Conservation (phyloP, 2,888 invertebrate genomes). For the Rambutsinella grinnellia region DNA sequence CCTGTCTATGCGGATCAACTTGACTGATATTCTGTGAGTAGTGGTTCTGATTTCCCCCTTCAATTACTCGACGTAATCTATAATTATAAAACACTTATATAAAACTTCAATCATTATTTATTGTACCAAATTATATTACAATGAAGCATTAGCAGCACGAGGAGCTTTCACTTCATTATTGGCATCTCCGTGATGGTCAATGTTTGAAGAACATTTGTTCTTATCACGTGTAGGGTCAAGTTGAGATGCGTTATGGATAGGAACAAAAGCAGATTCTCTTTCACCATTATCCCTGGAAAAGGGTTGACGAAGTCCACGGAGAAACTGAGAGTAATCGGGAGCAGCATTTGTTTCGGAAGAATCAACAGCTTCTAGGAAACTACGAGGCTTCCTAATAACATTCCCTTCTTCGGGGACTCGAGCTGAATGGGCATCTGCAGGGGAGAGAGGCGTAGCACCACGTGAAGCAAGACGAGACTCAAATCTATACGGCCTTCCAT, state of each 20-base stretch:
- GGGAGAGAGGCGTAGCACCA: slow-evolving; percentile 35
- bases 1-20: slow-evolving; percentile 22
- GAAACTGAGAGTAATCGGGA: slow-evolving; percentile 39
- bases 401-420: slow-evolving; percentile 16
- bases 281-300: slow-evolving; percentile 33
- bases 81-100: neutral
- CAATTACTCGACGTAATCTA: slow-evolving; percentile 35
- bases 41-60: slow-evolving; percentile 26
- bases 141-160: slow-evolving; percentile 11
- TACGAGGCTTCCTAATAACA: slow-evolving; percentile 34
- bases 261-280: slow-evolving; percentile 46
- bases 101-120: neutral
- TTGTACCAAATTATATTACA: slow-evolving; percentile 15
- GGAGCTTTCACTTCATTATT: slow-evolving; percentile 31
- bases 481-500: slow-evolving; percentile 23
- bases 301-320: slow-evolving; percentile 30
- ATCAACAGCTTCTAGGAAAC: slow-evolving; percentile 31
- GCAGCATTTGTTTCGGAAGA: slow-evolving; percentile 7
- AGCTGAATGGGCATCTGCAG: neutral
- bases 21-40: slow-evolving; percentile 11
- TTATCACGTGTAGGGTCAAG: slow-evolving; percentile 30
- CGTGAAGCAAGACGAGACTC: slow-evolving; percentile 18
- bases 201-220: slow-evolving; percentile 31
- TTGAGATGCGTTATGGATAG: slow-evolving; percentile 40
- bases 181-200: slow-evolving; percentile 23